Conservation (phyloP, 2,797 vertebrate species). For the Triplophysa bombifrons region DNA sequence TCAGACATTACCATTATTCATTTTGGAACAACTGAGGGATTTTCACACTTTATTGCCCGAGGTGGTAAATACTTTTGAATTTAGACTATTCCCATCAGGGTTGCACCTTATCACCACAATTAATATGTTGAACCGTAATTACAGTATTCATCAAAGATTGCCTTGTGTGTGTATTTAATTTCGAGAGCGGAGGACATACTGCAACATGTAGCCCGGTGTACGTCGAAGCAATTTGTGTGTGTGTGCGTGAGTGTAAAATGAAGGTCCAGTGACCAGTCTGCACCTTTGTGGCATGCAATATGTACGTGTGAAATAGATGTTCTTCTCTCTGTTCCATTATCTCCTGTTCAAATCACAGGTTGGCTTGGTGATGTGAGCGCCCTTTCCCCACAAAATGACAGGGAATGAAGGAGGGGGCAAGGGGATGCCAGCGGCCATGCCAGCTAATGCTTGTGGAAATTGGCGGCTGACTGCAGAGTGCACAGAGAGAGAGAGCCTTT, state of each 20-base stretch:
- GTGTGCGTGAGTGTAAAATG: slow-evolving; percentile 1
- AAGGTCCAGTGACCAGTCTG: background rate
- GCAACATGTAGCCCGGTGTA: background rate
- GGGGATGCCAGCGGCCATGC: slow-evolving; percentile 43
- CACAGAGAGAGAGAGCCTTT: slow-evolving; percentile 66
- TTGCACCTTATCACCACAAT: slow-evolving; percentile 19
- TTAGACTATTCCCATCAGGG: background rate
- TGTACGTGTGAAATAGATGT: slow-evolving; percentile 57
- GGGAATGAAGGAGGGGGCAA: slow-evolving; percentile 58
- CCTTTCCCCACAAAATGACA: slow-evolving; percentile 62
- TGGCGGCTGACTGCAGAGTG: slow-evolving; percentile 68
- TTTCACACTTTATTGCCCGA: slow-evolving; percentile 2
- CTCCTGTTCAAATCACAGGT: slow-evolving; percentile 70
- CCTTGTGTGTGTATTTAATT: slow-evolving; percentile 6
- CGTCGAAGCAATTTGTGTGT: background rate
- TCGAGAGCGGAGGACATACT: slow-evolving; percentile 1
- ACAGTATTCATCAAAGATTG: background rate
- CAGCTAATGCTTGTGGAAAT: slow-evolving; percentile 70
- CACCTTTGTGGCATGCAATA: slow-evolving; percentile 30
- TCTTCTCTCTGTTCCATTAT: slow-evolving; percentile 63
- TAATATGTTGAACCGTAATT: slow-evolving; percentile 29
- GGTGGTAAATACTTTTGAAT: slow-evolving; percentile 18
- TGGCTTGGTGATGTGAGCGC: slow-evolving; percentile 53
- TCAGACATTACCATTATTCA: background rate
- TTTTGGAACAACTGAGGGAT: background rate